phyloP scores from a whole-genome alignment of 1,140 invertebrate genomes.

The Saccostrea cuccullata region DNA sequence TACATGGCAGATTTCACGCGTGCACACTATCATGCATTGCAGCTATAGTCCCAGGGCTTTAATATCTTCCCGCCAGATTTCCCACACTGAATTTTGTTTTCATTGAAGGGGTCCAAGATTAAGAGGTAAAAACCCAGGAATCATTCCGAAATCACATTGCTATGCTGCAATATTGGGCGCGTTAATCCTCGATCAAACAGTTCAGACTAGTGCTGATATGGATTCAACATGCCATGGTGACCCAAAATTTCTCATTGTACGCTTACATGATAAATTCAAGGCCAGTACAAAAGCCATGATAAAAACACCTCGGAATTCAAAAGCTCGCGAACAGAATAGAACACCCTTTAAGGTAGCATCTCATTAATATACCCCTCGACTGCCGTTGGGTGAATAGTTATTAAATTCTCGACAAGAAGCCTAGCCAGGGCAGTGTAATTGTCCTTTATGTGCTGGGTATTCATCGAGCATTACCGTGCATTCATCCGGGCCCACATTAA shows the following conservation, averaged over 20 bases:
- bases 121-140: background rate
- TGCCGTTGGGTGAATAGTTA: background rate
- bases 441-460: background rate
- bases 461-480: background rate
- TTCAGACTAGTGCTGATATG: background rate
- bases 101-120: conserved; percentile 2
- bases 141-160: background rate
- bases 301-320: conserved; percentile 31
- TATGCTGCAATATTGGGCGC: conserved; percentile 9
- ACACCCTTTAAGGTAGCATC: background rate
- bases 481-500: background rate
- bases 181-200: conserved; percentile 1
- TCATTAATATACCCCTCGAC: conserved; percentile 13
- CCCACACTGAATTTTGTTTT: background rate
- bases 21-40: conserved; percentile 1
- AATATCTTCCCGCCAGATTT: conserved; percentile 1
- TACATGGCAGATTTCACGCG: background rate
- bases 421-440: background rate
- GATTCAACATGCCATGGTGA: conserved; percentile 27
- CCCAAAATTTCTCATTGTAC: conserved; percentile 31
- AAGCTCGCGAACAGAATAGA: background rate
- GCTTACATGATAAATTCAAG: conserved; percentile 22
- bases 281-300: conserved; percentile 21
- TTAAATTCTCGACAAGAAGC: conserved; percentile 12
- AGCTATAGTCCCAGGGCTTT: background rate